A percentile compares a stretch with the other conserved stretches of the same genome.
phyloP scores from a whole-genome alignment of 53 echinoderm and acorn worm genomes.

The Hippasteria phrygiana region DNA sequence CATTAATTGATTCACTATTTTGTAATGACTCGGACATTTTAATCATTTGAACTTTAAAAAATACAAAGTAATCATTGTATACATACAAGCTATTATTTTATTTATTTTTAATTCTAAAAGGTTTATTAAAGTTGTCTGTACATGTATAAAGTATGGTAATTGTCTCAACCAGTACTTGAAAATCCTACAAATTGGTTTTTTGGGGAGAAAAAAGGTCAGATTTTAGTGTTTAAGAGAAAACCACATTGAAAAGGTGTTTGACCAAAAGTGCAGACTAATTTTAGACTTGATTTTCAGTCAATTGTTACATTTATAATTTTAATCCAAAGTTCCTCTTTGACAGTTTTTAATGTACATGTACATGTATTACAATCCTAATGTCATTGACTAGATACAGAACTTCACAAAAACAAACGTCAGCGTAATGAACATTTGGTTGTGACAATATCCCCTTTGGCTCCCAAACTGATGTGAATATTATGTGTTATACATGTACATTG shows the following conservation, averaged over 20 bases:
- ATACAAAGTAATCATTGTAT: constrained; percentile 37
- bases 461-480: too few species aligned
- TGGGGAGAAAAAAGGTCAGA: too few species aligned
- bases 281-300: not conserved
- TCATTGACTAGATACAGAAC: too few species aligned
- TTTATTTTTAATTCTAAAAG: constrained; percentile 7
- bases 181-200: not conserved
- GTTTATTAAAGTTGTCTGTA: not conserved
- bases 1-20: not conserved
- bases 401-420: too few species aligned
- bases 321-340: not conserved
- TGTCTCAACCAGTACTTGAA: not conserved
- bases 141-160: constrained; percentile 10
- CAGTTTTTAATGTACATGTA: not conserved
- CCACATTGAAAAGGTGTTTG: too few species aligned
- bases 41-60: not conserved
- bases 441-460: too few species aligned
- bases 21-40: constrained; percentile 2
- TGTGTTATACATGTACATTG: too few species aligned
- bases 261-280: too few species aligned
- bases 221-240: too few species aligned
- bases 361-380: not conserved
- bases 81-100: constrained; percentile 27
- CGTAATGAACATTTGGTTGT: too few species aligned
- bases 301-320: not conserved